phyloP scores from a whole-genome alignment of 1,140 invertebrate species.

The Physella acuta region DNA sequence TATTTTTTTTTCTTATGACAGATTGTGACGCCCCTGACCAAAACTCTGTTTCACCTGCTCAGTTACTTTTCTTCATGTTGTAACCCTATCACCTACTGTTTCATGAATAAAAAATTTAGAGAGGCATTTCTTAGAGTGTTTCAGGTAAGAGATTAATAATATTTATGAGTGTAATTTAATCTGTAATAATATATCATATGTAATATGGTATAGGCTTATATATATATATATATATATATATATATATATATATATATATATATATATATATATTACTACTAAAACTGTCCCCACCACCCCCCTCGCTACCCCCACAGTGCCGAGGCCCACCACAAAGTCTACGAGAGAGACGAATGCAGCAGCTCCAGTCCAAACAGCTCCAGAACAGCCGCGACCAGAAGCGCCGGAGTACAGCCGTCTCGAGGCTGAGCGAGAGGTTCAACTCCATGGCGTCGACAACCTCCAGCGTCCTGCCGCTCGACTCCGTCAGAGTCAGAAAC shows the following conservation, averaged over 20 bases:
- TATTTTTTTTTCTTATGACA: not conserved
- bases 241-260: slow-evolving; percentile 2
- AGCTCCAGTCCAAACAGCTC: slow-evolving; percentile 18
- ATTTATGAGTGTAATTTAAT: too few species aligned
- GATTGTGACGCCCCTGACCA: slow-evolving; percentile 52
- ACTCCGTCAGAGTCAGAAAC: slow-evolving; percentile 5
- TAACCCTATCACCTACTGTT: slow-evolving; percentile 92
- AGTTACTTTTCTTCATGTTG: slow-evolving; percentile 86
- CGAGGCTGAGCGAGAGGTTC: slow-evolving; percentile 26
- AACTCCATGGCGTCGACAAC: slow-evolving; percentile 25
- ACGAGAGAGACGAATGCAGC: slow-evolving; percentile 19
- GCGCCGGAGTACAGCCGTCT: slow-evolving; percentile 22
- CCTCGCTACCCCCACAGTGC: slow-evolving; percentile 5
- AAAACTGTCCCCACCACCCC: not conserved
- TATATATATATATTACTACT: not conserved
- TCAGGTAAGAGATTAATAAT: slow-evolving; percentile 55
- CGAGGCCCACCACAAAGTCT: slow-evolving; percentile 14
- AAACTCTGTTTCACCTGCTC: slow-evolving; percentile 78
- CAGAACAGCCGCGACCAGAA: slow-evolving; percentile 11
- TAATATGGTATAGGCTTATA: not conserved
- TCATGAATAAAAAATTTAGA: slow-evolving; percentile 88
- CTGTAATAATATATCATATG: not conserved
- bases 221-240: not conserved
- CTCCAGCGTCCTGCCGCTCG: not conserved
- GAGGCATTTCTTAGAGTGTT: slow-evolving; percentile 77